Evolutionary conservation across 2,113 vertebrate species (phyloP), one percentile per base, ranked within the genome.

Genomic region (Telmatochromis sp.): DNA sequence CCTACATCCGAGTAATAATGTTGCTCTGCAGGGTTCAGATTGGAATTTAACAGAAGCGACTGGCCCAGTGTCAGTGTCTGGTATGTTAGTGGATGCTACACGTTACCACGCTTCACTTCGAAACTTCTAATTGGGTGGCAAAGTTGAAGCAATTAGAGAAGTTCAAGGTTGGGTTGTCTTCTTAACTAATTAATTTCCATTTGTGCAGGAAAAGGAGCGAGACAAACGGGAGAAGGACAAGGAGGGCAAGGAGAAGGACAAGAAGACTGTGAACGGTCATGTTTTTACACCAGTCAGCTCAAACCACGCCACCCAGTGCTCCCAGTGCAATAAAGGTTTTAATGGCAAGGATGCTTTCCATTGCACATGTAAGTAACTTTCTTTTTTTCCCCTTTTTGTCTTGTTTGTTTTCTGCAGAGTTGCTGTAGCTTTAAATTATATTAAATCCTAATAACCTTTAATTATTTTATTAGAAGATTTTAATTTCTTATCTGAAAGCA

Each of bases 181-280:
- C 45, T 78, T 78, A 51, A 78, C 15, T 31, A 51, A 78, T 78
- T 78, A 31, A 7, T 40, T 83, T 68, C 68, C 28, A 15, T 50
- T 55, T 96, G 94, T 96, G 87, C 97, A 98, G 95, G 98, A 98
- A 93, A 98, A 98, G 58, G 98, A 99, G 2, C 97, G 97, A 88
- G 94, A 97, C 8, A 98, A 98, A 58, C 97, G 94, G 84, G 97
- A 98, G 3, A 99, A 97, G 89, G 98, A 98, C 23, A 96, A 94
- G 82, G 98, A 98, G 53, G 95, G 96, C 51, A 98, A 97, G 86
- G 98, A 98, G 17, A 98, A 97, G 84, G 98, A 99, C 88, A 99
- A 97, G 95, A 98, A 97, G 94, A 90, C 83, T 0, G 8, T 97
- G 68, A 99, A 98, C 0, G 98, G 98, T 3, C 99, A 99, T 51